Percentiles rank a stretch among this genome's conserved stretches.
These are phyloP conservation scores for Danio aesculapii DNA, from an alignment of 2,797 vertebrate species.

Conservation along the genomic window DNA sequence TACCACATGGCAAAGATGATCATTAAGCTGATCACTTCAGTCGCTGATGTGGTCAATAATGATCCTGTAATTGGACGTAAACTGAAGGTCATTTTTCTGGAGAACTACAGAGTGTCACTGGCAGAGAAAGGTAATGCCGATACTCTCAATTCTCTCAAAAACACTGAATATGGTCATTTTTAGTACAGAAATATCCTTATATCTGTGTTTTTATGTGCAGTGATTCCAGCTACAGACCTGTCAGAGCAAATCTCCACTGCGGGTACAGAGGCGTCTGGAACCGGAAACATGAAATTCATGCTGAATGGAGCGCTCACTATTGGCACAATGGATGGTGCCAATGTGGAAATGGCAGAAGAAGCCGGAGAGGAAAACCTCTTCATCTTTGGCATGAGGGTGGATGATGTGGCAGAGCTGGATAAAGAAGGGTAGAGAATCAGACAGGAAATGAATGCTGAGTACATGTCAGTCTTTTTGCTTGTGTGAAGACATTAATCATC, in stretches of 20 bases:
- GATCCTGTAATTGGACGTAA: constrained; percentile 89
- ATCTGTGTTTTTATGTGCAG: constrained; percentile 71
- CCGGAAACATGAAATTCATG: constrained; percentile 99
- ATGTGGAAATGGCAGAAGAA: constrained; percentile 97
- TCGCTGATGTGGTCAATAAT: constrained; percentile 90
- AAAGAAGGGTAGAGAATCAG: constrained; percentile 80
- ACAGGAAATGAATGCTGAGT: not conserved
- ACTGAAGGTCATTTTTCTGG: constrained; percentile 93
- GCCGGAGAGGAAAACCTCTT: constrained; percentile 94
- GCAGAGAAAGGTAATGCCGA: constrained; percentile 92
- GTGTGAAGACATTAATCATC: not conserved
- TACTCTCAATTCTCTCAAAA: not conserved
- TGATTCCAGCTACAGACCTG: constrained; percentile 94
- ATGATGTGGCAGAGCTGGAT: constrained; percentile 89
- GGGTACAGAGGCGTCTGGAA: constrained; percentile 93
- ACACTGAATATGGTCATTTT: not conserved
- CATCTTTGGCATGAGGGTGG: constrained; percentile 95
- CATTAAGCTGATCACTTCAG: constrained; percentile 92
- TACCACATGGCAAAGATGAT: constrained; percentile 98
- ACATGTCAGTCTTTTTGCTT: not conserved
- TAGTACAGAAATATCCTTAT: not conserved
- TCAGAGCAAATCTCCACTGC: constrained; percentile 98
- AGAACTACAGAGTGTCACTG: constrained; percentile 96
- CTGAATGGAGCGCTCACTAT: constrained; percentile 96
- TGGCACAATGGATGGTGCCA: constrained; percentile 97